These are phyloP conservation scores for Cyclargus thomasi DNA, from an alignment of 1,140 invertebrate genomes.

Conservation along the genomic window DNA sequence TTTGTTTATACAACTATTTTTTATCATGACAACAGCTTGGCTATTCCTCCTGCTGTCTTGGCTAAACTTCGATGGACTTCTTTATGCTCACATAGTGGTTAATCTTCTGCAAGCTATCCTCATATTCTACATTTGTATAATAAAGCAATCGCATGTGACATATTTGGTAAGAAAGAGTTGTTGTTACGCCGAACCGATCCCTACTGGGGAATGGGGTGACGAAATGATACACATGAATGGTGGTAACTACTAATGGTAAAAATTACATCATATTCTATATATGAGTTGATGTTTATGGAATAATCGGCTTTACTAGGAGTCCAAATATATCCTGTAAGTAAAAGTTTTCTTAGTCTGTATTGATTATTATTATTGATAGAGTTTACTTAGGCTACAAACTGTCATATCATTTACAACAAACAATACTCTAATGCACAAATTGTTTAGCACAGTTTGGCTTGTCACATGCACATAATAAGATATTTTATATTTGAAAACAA, in stretches of 20 bases:
- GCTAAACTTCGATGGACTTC: constrained; percentile 80
- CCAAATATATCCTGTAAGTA: neutral
- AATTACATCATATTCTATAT: neutral
- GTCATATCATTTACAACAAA: neutral
- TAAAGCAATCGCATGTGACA: constrained; percentile 84
- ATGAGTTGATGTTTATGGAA: neutral
- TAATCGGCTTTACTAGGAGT: neutral
- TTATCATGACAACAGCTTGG: constrained; percentile 84
- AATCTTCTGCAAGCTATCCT: constrained; percentile 84
- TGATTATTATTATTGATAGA: neutral
- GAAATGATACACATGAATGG: constrained; percentile 90
- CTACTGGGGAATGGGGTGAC: constrained; percentile 87
- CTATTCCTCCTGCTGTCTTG: constrained; percentile 84
- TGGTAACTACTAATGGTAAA: constrained; percentile 74
- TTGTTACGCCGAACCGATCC: constrained; percentile 80
- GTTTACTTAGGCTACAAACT: neutral
- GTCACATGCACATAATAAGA: neutral
- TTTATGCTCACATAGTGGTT: constrained; percentile 83
- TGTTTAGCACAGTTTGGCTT: neutral
- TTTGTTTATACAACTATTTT: constrained; percentile 84
- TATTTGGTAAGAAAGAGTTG: constrained; percentile 86
- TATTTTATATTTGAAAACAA: neutral
- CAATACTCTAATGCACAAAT: neutral
- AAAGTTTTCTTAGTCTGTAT: neutral
- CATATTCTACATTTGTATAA: constrained; percentile 84